Base-by-base conservation (phyloP, 1,140 invertebrate genomes). In the Aphelenchoides fujianensis region DNA sequence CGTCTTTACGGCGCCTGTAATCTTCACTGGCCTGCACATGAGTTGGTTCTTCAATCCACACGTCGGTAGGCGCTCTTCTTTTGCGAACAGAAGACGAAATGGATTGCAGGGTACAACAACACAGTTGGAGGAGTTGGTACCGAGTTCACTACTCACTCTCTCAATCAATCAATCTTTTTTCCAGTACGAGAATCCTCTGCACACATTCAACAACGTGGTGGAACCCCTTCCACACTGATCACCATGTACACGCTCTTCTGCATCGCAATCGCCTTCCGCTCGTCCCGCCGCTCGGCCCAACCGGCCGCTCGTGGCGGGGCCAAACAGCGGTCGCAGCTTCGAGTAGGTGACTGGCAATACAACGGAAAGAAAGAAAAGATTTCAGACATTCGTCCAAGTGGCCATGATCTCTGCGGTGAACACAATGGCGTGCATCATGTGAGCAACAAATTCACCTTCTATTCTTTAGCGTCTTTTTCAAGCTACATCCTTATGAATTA, bases 31-130 rank as follows among this genome's bases (percentile, higher is more conserved):
- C 1, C 52, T 71, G 16, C 69, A 63, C 35, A 37, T 71, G 28
- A 63, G 71, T 16, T 76, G 73, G 76, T 79, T 79, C 61, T 82
- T 79, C 41, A 68, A 82, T 68, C 78, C 78, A 0, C 79, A 79
- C 31, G 71, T 82, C 37, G 80, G 80, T 1, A 78, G 75, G 54
- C 23, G 53, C 30, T 75, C 68, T 41, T 61, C 69, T 27, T 69
- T 62, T 62, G 66, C 53, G 32, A 27, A 61, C 48, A 75, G 57
- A 28, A n/a, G n/a, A n/a, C n/a, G n/a, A n/a, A n/a, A n/a, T n/a
- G n/a, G n/a, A n/a, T 63, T 75, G 41, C 59, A 34, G 12, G 9
- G 16, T 72, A 35, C 61, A 63, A 63, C 30, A 3, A 63, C 30
- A 35, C 28, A 9, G 5, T 35, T 30, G 28, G 28, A 35, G 9